A percentile compares a stretch with the other conserved stretches of the same genome.
These are phyloP conservation scores for Prionailurus viverrinus DNA, from an alignment of 2,113 vertebrate genomes.

Conservation along the genomic window DNA sequence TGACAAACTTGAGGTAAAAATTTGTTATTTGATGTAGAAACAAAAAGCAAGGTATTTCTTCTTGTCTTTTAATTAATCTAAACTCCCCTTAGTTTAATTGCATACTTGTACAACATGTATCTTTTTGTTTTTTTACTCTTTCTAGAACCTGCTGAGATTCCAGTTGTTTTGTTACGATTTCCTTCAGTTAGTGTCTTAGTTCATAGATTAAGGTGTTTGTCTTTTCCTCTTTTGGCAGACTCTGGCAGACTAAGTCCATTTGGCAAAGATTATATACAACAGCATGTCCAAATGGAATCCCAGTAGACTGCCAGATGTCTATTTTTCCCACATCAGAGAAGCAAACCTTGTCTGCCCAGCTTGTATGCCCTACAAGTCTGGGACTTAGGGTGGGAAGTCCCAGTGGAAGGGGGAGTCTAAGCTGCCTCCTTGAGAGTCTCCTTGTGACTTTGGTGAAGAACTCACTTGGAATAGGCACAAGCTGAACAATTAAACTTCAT, in stretches of 20 bases:
- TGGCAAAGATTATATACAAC: constrained; percentile 66
- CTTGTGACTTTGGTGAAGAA: not conserved
- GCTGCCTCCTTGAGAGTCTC: not conserved
- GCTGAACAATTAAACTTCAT: not conserved
- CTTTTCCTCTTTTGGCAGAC: constrained; percentile 54
- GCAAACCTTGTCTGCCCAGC: not conserved
- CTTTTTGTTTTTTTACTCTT: constrained; percentile 24
- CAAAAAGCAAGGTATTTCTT: not conserved
- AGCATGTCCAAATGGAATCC: constrained; percentile 3
- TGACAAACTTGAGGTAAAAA: constrained; percentile 37
- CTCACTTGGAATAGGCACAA: not conserved
- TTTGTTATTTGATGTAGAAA: not conserved
- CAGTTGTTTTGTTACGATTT: constrained; percentile 42
- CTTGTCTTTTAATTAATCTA: not conserved
- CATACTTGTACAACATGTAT: not conserved
- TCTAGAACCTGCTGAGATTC: constrained; percentile 36
- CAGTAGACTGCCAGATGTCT: not conserved
- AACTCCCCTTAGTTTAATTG: not conserved
- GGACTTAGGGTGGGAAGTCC: not conserved
- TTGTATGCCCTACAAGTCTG: not conserved
- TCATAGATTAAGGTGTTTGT: constrained; percentile 20
- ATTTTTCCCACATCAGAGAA: not conserved
- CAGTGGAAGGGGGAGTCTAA: not conserved
- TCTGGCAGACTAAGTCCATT: constrained; percentile 46
- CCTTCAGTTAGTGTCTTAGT: not conserved